Evolutionary conservation across 2,888 invertebrate genomes (phyloP), one percentile per base, ranked within the genome.

Genomic region (Oscheius sp.): DNA sequence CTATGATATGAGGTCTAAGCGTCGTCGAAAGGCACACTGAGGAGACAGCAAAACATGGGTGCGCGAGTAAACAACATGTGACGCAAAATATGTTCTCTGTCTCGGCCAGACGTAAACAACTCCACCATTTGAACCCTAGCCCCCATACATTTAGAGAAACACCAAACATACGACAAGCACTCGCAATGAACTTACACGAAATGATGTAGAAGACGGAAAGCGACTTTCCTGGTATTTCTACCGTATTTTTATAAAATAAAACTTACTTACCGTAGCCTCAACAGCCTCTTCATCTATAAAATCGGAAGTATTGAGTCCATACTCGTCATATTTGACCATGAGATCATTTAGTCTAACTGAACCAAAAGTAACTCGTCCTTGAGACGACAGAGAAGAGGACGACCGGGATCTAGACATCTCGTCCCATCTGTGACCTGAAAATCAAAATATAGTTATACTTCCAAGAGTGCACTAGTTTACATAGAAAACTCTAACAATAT

Each of bases 301-400:
- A 21, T 76, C 75, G 1, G 71, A 70, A 16, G 72, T n/a, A 43
- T 72, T 73, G 41, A 83, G 74, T 18, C 79, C 80, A 29, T 83
- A 81, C 27, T 80, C 83, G 58, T 83, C 81, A 52, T 76, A 78
- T 12, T 77, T 79, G 25, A 78, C 76, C 45, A 78, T 74, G n/a
- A 81, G 75, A 64, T 81, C 81, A 68, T 80, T 79, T 27, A 81
- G 73, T 41, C 81, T 81, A 35, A 81, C 76, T 23, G 81, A 68
- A 46, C 76, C 83, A 74, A 75, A 72, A 25, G 72, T 63, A n/a
- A 63, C 72, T 21, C 53, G 27, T 21, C 58, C 58, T 12, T 61
- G 27, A 27, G 70, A 59, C 7, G 72, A 72, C 35, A 43, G 58
- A 7, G 72, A 72, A 43, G 46, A 43, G 21, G 72, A 72, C 18